Percentiles rank a stretch among this genome's conserved stretches.
Evolutionary conservation across 2,888 invertebrate genomes (phyloP).

Genomic region (Leptinotarsa rubiginosa): DNA sequence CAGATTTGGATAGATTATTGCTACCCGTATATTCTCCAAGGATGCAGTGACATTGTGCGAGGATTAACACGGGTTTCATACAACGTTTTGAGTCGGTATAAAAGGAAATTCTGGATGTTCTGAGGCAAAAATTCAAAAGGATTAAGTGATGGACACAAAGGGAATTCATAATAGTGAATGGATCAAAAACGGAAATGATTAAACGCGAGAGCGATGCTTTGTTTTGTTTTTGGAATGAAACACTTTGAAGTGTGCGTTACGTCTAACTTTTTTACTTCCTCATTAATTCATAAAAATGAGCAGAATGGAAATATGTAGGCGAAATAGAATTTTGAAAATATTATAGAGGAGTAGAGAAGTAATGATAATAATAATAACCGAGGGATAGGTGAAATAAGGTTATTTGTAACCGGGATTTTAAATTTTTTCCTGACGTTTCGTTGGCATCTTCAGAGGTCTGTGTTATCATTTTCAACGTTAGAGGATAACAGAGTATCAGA

Average conservation of each 20-base stretch:
- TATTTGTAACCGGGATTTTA: too few relatives aligned
- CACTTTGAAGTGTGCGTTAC: background rate
- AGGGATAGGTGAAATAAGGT: too few relatives aligned
- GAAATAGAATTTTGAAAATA: background rate
- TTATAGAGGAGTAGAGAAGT: background rate
- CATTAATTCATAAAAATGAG: background rate
- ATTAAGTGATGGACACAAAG: slow-evolving; percentile 3
- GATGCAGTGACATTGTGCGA: slow-evolving; percentile 6
- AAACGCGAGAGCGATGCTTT: background rate
- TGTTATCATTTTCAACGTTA: too few relatives aligned
- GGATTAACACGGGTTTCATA: slow-evolving; percentile 5
- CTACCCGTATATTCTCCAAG: slow-evolving; percentile 11
- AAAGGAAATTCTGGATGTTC: slow-evolving; percentile 10
- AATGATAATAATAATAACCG: too few relatives aligned
- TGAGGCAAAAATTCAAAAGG: slow-evolving; percentile 3
- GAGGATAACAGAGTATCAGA: too few relatives aligned
- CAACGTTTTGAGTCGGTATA: background rate
- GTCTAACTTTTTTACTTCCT: background rate
- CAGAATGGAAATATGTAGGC: too few relatives aligned
- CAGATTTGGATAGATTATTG: slow-evolving; percentile 1
- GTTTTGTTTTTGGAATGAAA: background rate
- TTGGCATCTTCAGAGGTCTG: too few relatives aligned
- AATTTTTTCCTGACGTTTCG: too few relatives aligned
- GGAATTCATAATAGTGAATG: slow-evolving; percentile 6
- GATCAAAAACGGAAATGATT: slow-evolving; percentile 10